phyloP scores from a whole-genome alignment of 2,113 vertebrate species.

The Orientallactaga bullata region DNA sequence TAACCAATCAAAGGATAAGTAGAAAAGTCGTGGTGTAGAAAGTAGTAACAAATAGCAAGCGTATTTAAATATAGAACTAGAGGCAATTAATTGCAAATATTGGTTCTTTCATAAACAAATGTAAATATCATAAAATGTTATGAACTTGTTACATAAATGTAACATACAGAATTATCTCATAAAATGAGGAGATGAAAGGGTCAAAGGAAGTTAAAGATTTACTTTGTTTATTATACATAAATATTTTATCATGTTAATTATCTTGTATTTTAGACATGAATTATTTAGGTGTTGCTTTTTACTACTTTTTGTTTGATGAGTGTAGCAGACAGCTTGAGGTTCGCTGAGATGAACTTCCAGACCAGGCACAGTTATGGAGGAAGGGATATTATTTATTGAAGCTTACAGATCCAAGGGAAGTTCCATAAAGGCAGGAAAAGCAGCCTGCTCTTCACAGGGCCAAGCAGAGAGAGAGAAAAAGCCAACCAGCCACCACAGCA shows the following conservation, averaged over 20 bases:
- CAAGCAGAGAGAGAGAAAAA: no score
- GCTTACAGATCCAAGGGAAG: no score
- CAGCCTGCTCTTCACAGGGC: no score
- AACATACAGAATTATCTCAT: background rate
- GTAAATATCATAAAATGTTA: background rate
- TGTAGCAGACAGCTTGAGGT: no score
- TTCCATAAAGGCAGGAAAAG: no score
- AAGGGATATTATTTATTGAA: no score
- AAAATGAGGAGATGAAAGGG: background rate
- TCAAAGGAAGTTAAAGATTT: background rate
- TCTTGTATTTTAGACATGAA: background rate
- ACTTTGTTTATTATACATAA: background rate
- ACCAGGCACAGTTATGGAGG: no score
- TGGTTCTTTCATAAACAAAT: background rate
- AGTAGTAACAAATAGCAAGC: background rate
- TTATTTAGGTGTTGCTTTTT: background rate
- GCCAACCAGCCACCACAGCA: no score
- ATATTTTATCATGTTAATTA: conserved; percentile 31
- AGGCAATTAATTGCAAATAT: background rate
- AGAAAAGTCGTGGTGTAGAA: background rate
- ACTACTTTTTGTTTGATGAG: background rate
- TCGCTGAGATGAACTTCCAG: no score
- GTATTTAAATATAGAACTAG: background rate
- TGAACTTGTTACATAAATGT: background rate
- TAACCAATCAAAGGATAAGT: background rate